Conservation (phyloP, 2,113 vertebrate species). For the Symphodus melops region DNA sequence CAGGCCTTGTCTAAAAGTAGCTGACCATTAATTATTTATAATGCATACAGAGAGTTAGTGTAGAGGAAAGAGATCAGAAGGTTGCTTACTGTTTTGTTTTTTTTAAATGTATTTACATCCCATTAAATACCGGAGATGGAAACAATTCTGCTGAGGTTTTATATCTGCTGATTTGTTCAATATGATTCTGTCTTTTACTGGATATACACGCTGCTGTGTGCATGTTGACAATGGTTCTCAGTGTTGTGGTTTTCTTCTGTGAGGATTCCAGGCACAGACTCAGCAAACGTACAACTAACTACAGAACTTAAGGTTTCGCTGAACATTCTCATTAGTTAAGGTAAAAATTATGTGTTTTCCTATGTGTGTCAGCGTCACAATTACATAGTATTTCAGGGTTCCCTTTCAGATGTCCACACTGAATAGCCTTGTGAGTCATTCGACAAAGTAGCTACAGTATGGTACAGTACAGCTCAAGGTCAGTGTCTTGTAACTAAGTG, state of each 20-base stretch:
- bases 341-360: not conserved
- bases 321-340: not conserved
- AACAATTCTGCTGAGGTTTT: conserved; percentile 16
- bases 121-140: conserved; percentile 30
- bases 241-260: not conserved
- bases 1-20: conserved; percentile 43
- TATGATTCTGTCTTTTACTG: not conserved
- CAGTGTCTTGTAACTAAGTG: too few relatives aligned
- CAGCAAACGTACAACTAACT: too few relatives aligned
- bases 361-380: too few relatives aligned
- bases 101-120: conserved; percentile 29
- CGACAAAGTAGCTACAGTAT: too few relatives aligned
- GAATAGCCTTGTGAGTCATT: too few relatives aligned
- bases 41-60: conserved; percentile 16
- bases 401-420: too few relatives aligned
- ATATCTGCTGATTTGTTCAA: not conserved
- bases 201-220: not conserved
- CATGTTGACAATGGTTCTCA: not conserved
- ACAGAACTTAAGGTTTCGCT: not conserved
- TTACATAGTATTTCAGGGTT: too few relatives aligned
- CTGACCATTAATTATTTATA: conserved; percentile 51
- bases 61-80: conserved; percentile 13
- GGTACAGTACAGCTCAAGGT: too few relatives aligned
- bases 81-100: conserved; percentile 25
- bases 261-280: not conserved